Conservation (phyloP, 2,888 invertebrate genomes). For the Escarpia spicata region DNA sequence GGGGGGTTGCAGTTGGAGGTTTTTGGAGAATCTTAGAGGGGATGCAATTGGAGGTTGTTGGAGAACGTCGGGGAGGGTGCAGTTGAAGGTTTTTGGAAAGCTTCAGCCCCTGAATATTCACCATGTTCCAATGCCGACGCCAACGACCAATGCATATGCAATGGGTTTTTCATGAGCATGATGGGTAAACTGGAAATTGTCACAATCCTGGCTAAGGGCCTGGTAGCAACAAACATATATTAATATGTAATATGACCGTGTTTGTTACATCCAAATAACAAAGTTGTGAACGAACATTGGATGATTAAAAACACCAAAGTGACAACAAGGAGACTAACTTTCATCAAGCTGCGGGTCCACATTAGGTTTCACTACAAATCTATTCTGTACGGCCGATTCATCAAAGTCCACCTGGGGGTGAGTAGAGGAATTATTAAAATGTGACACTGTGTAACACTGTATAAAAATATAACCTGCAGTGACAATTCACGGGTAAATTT, state of each 20-base stretch:
- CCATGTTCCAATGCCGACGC: too few species aligned
- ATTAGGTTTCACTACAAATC: conserved; percentile 80
- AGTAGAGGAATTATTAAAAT: neutral
- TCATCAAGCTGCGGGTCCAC: conserved; percentile 81
- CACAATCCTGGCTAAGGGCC: too few species aligned
- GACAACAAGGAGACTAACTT: conserved; percentile 60
- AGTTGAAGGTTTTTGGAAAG: too few species aligned
- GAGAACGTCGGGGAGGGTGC: too few species aligned
- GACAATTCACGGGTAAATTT: neutral
- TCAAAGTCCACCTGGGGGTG: conserved; percentile 66
- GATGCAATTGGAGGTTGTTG: too few species aligned
- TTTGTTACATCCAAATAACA: neutral
- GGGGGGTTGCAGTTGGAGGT: too few species aligned
- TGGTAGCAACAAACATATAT: too few species aligned
- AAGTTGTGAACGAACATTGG: neutral
- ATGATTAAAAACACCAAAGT: neutral
- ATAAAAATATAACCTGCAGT: neutral
- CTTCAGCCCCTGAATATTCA: too few species aligned
- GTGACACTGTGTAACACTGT: neutral
- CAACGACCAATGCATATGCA: too few species aligned
- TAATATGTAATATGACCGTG: neutral
- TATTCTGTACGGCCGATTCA: conserved; percentile 67
- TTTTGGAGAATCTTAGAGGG: too few species aligned
- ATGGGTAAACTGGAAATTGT: too few species aligned
- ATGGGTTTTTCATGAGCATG: too few species aligned